Conservation (phyloP, 2,113 vertebrate genomes). For the Odocoileus hemionus region DNA sequence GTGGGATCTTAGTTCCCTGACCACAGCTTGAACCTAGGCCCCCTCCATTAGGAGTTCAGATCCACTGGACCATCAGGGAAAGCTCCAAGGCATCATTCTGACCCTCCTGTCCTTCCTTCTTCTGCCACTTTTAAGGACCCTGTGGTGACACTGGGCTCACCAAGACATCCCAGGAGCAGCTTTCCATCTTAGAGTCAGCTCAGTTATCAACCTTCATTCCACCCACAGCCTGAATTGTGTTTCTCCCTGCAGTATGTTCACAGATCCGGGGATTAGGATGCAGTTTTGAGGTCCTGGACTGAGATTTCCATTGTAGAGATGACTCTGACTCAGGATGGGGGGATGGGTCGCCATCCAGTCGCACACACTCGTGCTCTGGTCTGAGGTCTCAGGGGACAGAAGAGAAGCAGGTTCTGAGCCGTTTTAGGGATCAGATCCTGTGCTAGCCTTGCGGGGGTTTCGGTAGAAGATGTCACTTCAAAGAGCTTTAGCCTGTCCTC, state of each 20-base stretch:
- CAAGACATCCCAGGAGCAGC: background rate
- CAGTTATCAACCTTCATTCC: background rate
- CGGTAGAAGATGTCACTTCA: rapidly evolving
- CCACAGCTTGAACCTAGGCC: background rate
- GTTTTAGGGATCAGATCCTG: no score
- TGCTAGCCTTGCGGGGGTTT: rapidly evolving
- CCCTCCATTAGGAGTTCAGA: background rate
- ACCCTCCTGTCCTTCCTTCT: background rate
- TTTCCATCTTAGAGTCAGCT: background rate
- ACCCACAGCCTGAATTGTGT: background rate
- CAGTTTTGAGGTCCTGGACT: background rate
- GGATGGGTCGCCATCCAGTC: background rate
- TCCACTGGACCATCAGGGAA: background rate
- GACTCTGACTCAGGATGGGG: background rate
- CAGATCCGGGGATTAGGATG: background rate
- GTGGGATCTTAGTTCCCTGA: background rate
- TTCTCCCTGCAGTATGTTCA: background rate
- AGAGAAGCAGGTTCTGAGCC: background rate
- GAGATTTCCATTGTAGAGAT: background rate
- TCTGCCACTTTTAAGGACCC: background rate
- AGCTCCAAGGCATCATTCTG: background rate
- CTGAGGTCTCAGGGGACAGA: background rate
- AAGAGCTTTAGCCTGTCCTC: background rate
- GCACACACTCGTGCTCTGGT: background rate
- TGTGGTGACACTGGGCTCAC: background rate